Percentiles rank a stretch among this genome's conserved stretches.
These are phyloP conservation scores for Choreutis nemorana DNA, from an alignment of 2,888 invertebrate species.

Conservation along the genomic window DNA sequence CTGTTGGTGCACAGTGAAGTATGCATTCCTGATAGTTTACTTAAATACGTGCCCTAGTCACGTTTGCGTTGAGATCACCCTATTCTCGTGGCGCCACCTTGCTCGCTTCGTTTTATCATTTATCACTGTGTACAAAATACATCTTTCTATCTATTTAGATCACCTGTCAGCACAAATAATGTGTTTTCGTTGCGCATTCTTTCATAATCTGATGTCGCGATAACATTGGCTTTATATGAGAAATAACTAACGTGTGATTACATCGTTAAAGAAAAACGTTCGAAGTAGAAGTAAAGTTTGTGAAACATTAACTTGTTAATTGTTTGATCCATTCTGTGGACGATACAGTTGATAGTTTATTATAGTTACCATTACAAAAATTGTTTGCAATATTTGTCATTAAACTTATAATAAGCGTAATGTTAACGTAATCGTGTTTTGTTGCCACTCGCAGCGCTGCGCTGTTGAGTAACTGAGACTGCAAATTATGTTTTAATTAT, in stretches of 20 bases:
- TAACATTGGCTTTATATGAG: conserved; percentile 26
- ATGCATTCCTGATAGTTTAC: conserved; percentile 27
- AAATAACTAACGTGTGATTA: conserved; percentile 32
- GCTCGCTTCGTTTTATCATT: no score
- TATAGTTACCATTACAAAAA: no score
- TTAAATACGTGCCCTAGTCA: conserved; percentile 48
- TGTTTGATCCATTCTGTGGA: no score
- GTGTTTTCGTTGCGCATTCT: conserved; percentile 50
- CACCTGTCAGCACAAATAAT: conserved; percentile 49
- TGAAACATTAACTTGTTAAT: no score
- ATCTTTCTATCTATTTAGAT: conserved; percentile 29
- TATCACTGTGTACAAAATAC: no score
- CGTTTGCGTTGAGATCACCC: no score
- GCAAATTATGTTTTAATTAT: conserved; percentile 32
- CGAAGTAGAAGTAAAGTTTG: conserved; percentile 3
- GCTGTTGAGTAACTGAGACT: conserved; percentile 31
- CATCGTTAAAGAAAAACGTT: conserved; percentile 4
- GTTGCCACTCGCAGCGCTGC: conserved; percentile 11
- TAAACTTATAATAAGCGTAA: conserved; percentile 8
- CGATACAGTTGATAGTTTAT: no score
- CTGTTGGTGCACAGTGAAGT: no score
- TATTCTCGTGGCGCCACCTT: no score
- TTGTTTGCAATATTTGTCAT: conserved; percentile 1
- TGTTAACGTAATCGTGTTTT: conserved; percentile 24
- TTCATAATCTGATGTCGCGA: conserved; percentile 40